Percentiles rank a stretch among this genome's conserved stretches.
Conservation (phyloP, 2,888 invertebrate genomes). For the Carpatolechia fugitivella region DNA sequence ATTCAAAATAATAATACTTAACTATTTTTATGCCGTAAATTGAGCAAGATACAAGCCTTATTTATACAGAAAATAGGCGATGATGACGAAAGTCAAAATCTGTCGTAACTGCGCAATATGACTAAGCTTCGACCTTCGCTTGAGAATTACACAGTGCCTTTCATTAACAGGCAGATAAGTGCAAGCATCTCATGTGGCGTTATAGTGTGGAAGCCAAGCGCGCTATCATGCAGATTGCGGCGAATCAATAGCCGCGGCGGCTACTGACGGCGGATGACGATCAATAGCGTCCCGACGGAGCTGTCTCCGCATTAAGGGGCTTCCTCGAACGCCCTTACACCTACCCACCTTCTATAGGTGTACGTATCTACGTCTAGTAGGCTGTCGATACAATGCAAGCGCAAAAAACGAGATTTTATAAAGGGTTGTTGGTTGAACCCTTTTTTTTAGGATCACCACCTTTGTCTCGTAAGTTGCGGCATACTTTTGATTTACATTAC, state of each 20-base stretch:
- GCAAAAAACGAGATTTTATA: not conserved
- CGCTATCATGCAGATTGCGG: constrained; percentile 79
- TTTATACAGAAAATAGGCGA: too few species aligned
- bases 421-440: not conserved
- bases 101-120: too few species aligned
- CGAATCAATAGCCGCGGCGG: constrained; percentile 77
- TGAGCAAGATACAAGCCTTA: too few species aligned
- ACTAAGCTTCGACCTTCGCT: too few species aligned
- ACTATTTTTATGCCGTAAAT: too few species aligned
- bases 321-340: constrained; percentile 77
- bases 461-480: too few species aligned
- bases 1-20: too few species aligned
- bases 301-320: constrained; percentile 78
- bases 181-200: constrained; percentile 2
- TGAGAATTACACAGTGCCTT: too few species aligned
- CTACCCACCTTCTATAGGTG: constrained; percentile 44
- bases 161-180: not conserved
- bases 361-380: constrained; percentile 56
- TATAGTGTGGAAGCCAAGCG: constrained; percentile 62
- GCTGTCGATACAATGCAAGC: not conserved
- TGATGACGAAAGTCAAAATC: too few species aligned
- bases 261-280: constrained; percentile 77
- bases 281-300: constrained; percentile 76
- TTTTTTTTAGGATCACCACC: too few species aligned
- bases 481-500: too few species aligned